Evolutionary conservation across 2,888 invertebrate species (phyloP).

Genomic region (Drosophila pseudotalamancana): DNA sequence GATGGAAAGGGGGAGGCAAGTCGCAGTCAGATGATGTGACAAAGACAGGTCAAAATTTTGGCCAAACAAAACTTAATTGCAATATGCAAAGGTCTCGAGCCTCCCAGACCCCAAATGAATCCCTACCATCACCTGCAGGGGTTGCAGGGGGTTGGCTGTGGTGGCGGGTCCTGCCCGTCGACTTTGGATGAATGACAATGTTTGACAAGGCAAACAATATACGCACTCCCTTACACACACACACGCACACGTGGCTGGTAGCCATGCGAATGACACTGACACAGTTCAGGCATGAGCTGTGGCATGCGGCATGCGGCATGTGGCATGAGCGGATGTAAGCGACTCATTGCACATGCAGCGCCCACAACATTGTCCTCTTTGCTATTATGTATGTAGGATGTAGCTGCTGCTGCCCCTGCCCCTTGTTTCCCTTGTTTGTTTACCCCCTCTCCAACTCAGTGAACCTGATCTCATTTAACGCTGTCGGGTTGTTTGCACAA

Average conservation of each 20-base stretch:
- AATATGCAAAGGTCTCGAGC: conserved; percentile 64
- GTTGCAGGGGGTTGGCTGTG: background rate
- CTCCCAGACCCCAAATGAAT: background rate
- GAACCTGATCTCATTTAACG: conserved; percentile 73
- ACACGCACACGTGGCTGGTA: conserved; percentile 8
- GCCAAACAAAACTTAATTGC: conserved; percentile 72
- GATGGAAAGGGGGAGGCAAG: background rate
- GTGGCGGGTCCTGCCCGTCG: conserved; percentile 14
- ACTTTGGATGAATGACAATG: conserved; percentile 73
- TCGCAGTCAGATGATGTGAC: conserved; percentile 36
- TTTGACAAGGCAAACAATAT: conserved; percentile 73
- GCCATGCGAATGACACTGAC: conserved; percentile 67
- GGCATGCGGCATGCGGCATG: background rate
- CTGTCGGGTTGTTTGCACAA: conserved; percentile 60
- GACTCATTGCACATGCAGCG: conserved; percentile 56
- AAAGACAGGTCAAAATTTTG: conserved; percentile 53
- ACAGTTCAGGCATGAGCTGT: conserved; percentile 34
- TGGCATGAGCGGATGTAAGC: conserved; percentile 1
- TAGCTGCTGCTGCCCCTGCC: background rate
- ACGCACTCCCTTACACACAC: conserved; percentile 18
- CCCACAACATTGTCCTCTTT: conserved; percentile 38
- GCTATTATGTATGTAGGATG: conserved; percentile 4
- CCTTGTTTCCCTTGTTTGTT: conserved; percentile 10
- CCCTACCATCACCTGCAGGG: background rate
- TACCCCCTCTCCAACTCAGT: conserved; percentile 29